Evolutionary conservation across 2,797 vertebrate species (phyloP), one percentile per base, ranked within the genome.

Genomic region (Hylomyscus alleni): DNA sequence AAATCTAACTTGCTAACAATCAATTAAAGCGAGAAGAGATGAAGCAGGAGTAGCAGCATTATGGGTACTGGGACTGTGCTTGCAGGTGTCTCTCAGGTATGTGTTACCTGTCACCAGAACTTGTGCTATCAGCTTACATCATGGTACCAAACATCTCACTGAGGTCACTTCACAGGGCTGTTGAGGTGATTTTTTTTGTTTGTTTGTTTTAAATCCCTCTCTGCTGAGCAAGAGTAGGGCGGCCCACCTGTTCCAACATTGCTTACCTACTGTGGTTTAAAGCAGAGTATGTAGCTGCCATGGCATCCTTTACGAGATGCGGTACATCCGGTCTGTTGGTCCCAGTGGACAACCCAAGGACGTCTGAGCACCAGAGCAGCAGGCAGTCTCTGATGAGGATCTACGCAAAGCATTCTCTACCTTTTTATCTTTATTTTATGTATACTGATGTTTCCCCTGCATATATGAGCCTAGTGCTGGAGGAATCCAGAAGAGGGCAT

Each of bases 201-300:
- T 44, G n/a, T n/a, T n/a, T n/a, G n/a, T 44, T 44, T 3, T 3
- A 44, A 97, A 99, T 98, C 94, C 99, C 99, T 98, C 99, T 99
- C 88, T 99, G 99, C 98, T 99, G 99, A 98, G 99, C 99, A 97
- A 99, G 99, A 95, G 99, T 99, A 95, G 99, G 99, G 96, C 99
- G 99, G 98, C 99, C 99, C 82, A 99, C 99, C 1, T 99, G 99
- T 98, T 99, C 99, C 98, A 99, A 98, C 95, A 99, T 99, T 0
- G 99, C 99, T 11, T 99, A 99, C 96, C 99, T 99, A 94, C 99
- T 99, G 97, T 99, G 99, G 98, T 99, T 99, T 97, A 99, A 98
- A 97, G 99, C 99, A 8, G 99, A 99, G 96, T 99, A 99, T 58
- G 99, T 99, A 93, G 99, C 99, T 65, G 99, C 99, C 99, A 99